Evolutionary conservation across 2,113 vertebrate species (phyloP).

Genomic region (Picathartes gymnocephalus): DNA sequence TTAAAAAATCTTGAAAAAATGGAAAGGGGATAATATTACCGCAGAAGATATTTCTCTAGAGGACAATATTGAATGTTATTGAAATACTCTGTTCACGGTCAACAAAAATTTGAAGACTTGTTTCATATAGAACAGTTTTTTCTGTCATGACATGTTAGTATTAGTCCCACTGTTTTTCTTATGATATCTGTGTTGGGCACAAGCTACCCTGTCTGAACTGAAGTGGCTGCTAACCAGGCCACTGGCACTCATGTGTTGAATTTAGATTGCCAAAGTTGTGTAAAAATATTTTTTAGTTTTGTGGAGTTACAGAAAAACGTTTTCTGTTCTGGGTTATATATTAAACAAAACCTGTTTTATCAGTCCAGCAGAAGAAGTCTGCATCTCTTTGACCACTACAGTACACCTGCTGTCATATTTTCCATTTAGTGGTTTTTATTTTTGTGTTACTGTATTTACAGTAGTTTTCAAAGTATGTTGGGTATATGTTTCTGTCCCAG

Average conservation of each 20-base stretch:
- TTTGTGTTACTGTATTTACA: background rate
- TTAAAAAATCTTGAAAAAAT: slow-evolving; percentile 53
- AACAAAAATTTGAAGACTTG: background rate
- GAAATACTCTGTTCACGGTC: background rate
- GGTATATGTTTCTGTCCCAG: background rate
- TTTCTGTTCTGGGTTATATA: background rate
- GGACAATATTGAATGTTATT: slow-evolving; percentile 6
- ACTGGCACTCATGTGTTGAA: background rate
- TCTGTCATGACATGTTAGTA: accelerated
- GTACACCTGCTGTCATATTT: background rate
- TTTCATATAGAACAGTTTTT: background rate
- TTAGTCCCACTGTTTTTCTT: accelerated
- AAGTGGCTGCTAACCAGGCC: background rate
- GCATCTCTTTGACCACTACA: background rate
- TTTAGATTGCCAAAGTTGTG: background rate
- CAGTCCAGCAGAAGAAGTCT: background rate
- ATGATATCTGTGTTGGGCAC: background rate
- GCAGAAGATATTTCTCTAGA: slow-evolving; percentile 53
- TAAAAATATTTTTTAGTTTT: background rate
- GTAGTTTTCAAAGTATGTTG: background rate
- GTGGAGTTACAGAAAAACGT: background rate
- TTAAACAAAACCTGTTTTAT: background rate
- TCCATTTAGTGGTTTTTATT: background rate
- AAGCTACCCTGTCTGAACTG: background rate
- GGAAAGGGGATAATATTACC: slow-evolving; percentile 13